Conservation (phyloP, 2,888 invertebrate genomes). For the Hipparchia sbordonii region DNA sequence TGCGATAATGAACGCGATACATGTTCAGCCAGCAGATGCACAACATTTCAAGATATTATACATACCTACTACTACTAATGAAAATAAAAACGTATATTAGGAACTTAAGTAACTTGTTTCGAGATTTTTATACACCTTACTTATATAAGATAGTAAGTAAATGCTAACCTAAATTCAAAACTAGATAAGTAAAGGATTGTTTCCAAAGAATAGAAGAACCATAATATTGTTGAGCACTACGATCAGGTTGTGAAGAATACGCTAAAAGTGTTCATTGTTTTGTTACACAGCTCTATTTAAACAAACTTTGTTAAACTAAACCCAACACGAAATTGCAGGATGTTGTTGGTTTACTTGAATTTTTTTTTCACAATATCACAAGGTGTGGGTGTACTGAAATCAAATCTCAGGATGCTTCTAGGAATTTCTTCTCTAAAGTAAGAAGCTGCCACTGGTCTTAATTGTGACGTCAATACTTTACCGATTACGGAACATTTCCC, state of each 20-base stretch:
- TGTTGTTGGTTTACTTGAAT: constrained; percentile 49
- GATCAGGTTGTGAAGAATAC: too few species aligned
- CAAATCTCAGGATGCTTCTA: constrained; percentile 54
- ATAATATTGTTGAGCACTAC: too few species aligned
- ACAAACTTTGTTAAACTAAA: constrained; percentile 8
- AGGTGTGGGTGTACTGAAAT: constrained; percentile 65
- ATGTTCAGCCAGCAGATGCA: constrained; percentile 36
- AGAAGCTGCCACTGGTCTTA: constrained; percentile 60
- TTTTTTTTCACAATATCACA: constrained; percentile 65
- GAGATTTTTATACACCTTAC: neutral
- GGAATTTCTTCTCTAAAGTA: constrained; percentile 54
- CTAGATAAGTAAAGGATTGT: too few species aligned
- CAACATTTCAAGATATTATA: constrained; percentile 23
- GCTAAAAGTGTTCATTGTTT: too few species aligned
- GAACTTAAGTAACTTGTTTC: neutral
- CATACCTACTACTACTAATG: neutral
- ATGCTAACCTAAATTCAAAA: too few species aligned
- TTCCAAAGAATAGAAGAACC: too few species aligned
- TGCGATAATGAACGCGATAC: constrained; percentile 59
- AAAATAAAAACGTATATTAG: neutral
- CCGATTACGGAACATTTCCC: constrained; percentile 68
- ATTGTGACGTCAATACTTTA: constrained; percentile 59
- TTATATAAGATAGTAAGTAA: neutral
- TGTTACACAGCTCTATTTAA: neutral
- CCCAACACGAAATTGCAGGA: constrained; percentile 37